Conservation (phyloP, 2,888 invertebrate genomes). For the Orchestes rusci region DNA sequence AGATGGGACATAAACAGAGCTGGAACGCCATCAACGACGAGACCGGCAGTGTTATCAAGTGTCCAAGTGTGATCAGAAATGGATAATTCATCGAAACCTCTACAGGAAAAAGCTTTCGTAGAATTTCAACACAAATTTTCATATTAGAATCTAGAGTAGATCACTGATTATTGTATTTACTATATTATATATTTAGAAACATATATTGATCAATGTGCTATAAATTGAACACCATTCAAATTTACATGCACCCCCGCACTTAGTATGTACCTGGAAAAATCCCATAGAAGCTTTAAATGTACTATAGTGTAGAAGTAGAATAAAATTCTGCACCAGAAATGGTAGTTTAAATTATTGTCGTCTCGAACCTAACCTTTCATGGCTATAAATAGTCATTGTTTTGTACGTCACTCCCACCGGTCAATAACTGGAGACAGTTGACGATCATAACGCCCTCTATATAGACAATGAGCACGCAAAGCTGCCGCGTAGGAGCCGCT, state of each 20-base stretch:
- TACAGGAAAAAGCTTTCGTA: conserved; percentile 18
- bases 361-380: conserved; percentile 19
- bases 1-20: conserved; percentile 82
- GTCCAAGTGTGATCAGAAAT: too few species aligned
- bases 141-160: conserved; percentile 15
- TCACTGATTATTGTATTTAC: conserved; percentile 18
- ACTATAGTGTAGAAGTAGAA: conserved; percentile 28
- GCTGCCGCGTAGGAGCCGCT: background rate
- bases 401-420: conserved; percentile 22
- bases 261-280: too few species aligned
- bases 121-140: too few species aligned
- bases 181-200: too few species aligned
- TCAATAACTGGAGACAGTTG: conserved; percentile 14
- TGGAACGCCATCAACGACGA: conserved; percentile 24
- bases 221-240: too few species aligned
- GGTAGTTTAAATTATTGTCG: conserved; percentile 9
- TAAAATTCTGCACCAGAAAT: conserved; percentile 20
- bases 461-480: too few species aligned
- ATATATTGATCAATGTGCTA: too few species aligned
- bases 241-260: too few species aligned
- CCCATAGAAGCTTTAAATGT: conserved; percentile 29
- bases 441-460: conserved; percentile 12
- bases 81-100: too few species aligned
- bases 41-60: too few species aligned
- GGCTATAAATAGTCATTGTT: conserved; percentile 18